Evolutionary conservation across 2,797 vertebrate species (phyloP).

Genomic region (Gambelia wislizenii): DNA sequence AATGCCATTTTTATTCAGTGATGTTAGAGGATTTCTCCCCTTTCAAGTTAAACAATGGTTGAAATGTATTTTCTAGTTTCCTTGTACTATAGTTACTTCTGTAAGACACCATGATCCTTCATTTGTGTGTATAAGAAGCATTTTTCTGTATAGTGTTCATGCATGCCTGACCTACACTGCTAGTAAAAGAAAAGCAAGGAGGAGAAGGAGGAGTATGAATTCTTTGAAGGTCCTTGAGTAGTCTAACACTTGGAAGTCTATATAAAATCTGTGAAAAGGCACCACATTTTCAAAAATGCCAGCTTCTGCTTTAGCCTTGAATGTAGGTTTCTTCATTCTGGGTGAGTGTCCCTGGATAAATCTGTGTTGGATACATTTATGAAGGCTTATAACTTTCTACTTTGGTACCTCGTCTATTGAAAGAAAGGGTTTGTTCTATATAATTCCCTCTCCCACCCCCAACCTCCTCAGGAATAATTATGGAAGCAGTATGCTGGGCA

Average conservation of each 20-base stretch:
- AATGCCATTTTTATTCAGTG: slow-evolving; percentile 57
- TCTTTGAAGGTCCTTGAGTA: not conserved
- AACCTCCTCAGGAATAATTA: not conserved
- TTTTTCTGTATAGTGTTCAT: slow-evolving; percentile 26
- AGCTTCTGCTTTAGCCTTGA: not conserved
- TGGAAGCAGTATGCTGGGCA: not conserved
- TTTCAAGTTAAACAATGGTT: slow-evolving; percentile 48
- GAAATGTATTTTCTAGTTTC: slow-evolving; percentile 64
- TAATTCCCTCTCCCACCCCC: not conserved
- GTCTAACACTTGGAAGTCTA: not conserved
- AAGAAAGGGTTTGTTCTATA: not conserved
- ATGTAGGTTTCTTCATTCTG: too few relatives aligned
- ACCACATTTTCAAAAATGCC: not conserved
- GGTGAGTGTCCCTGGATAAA: not conserved
- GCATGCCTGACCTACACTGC: not conserved
- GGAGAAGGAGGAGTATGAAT: not conserved
- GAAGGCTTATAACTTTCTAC: not conserved
- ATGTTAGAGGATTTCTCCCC: slow-evolving; percentile 43
- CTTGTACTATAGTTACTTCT: slow-evolving; percentile 50
- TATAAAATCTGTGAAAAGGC: not conserved
- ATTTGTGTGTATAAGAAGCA: slow-evolving; percentile 66
- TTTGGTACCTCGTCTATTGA: not conserved
- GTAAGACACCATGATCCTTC: slow-evolving; percentile 52
- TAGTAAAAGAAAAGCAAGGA: not conserved
- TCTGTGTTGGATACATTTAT: not conserved